Percentiles rank a stretch among this genome's conserved stretches.
These are phyloP conservation scores for Crotalus helleri DNA, from an alignment of 2,113 vertebrate genomes.

Conservation along the genomic window DNA sequence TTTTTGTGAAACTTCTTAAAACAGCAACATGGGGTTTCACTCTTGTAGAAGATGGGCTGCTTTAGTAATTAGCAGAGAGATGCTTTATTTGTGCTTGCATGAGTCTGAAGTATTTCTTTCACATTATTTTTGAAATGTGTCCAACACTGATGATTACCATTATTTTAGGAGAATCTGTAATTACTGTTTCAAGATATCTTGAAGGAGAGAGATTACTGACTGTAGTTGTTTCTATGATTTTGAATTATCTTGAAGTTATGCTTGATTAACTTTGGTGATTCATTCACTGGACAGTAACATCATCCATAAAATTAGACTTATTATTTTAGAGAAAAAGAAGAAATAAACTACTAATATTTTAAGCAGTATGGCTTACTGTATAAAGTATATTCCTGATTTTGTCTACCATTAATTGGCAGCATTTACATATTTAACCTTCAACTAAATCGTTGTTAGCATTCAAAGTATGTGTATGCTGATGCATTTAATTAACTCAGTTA, in stretches of 20 bases:
- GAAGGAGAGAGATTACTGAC: slow-evolving; percentile 22
- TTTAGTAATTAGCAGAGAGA: not conserved
- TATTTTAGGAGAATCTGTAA: slow-evolving; percentile 29
- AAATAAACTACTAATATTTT: not conserved
- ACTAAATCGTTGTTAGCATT: not conserved
- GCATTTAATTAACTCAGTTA: slow-evolving; percentile 1
- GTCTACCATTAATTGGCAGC: not conserved
- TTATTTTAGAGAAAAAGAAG: slow-evolving; percentile 1
- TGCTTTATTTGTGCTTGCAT: not conserved
- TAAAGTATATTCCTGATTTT: not conserved
- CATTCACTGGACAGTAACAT: not conserved
- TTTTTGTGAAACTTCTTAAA: not conserved
- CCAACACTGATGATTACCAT: not conserved
- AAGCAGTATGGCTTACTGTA: not conserved
- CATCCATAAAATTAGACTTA: slow-evolving; percentile 9
- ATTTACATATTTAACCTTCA: not conserved
- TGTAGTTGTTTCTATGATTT: slow-evolving; percentile 28
- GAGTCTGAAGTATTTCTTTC: not conserved
- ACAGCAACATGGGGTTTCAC: not conserved
- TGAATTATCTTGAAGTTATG: slow-evolving; percentile 37
- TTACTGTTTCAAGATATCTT: slow-evolving; percentile 36
- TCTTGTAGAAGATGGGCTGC: not conserved
- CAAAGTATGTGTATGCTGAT: not conserved
- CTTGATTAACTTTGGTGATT: slow-evolving; percentile 28
- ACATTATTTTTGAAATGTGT: not conserved